Evolutionary conservation across 2,113 vertebrate genomes (phyloP).

Genomic region (Orthonyx spaldingii): DNA sequence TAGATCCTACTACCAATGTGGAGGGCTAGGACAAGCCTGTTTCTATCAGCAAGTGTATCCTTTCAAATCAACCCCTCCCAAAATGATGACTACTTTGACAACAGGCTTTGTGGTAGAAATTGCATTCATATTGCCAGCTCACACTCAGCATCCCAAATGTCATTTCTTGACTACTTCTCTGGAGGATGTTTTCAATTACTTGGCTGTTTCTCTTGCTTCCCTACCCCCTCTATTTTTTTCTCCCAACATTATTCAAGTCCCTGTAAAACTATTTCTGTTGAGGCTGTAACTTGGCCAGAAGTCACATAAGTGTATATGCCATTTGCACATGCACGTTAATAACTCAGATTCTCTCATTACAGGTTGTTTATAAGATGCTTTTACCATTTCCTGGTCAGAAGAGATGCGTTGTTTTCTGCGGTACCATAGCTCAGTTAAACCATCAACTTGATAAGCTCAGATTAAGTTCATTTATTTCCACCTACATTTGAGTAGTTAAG

Average conservation of each 20-base stretch:
- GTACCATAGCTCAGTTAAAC: neutral
- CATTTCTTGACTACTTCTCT: neutral
- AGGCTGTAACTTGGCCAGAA: neutral
- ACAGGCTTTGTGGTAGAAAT: neutral
- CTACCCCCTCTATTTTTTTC: neutral
- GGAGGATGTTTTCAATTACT: conserved; percentile 32
- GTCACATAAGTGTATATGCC: neutral
- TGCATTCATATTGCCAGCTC: neutral
- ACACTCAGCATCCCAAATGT: neutral
- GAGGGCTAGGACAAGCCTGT: neutral
- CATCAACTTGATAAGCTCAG: neutral
- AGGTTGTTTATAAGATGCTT: neutral
- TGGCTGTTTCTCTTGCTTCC: neutral
- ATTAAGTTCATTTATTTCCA: neutral
- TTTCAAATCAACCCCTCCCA: neutral
- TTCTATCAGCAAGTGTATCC: neutral
- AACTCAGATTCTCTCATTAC: conserved; percentile 4
- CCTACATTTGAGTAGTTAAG: neutral
- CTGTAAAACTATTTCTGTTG: conserved; percentile 8
- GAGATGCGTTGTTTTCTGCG: neutral
- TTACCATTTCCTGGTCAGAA: neutral
- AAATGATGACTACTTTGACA: neutral
- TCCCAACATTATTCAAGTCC: neutral
- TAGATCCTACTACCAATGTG: neutral
- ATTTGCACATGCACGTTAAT: neutral